Base-by-base conservation (phyloP, 2,888 invertebrate species). In the Sminthurides aquaticus region DNA sequence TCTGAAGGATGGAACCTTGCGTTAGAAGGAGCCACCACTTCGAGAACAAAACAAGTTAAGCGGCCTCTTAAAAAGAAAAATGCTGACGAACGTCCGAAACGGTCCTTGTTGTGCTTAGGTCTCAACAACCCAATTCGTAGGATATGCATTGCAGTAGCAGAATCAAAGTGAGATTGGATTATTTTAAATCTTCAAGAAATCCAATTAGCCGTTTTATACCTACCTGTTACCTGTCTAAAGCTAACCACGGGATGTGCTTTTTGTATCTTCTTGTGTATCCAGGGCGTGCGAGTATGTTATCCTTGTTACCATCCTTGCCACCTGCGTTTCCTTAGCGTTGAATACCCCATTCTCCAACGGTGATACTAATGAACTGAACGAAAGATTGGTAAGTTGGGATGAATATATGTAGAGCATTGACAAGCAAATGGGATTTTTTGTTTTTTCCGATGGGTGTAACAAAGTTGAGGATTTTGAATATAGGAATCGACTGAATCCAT, bases 241-340 rank as follows among this genome's bases (percentile, higher is more conserved):
- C n/a, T n/a, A n/a, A n/a, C n/a, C n/a, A n/a, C n/a, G n/a, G n/a
- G n/a, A n/a, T n/a, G n/a, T n/a, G n/a, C n/a, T n/a, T n/a, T n/a
- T n/a, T n/a, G n/a, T n/a, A n/a, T n/a, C n/a, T n/a, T n/a, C n/a
- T n/a, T n/a, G n/a, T n/a, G n/a, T n/a, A n/a, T 34, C 15, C 66
- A 84, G 81, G 77, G 82, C 84, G 58, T 85, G 85, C 77, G 84
- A 84, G 76, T 83, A 80, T 76, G 77, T 84, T 66, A 84, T 84
- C 75, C 77, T 84, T 74, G 75, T 83, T 70, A 84, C 84, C 70
- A 84, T 84, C 72, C 82, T 84, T 77, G 83, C 83, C 76, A 84
- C 84, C 76, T 84, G 84, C 77, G 80, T 83, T 63, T 83, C 84
- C 49, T 77, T 84, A 73, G 84, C 84, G 63, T 79, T 84, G 70